Evolutionary conservation across 2,113 vertebrate genomes (phyloP), one percentile per base, ranked within the genome.

Genomic region (Sialia sialis): DNA sequence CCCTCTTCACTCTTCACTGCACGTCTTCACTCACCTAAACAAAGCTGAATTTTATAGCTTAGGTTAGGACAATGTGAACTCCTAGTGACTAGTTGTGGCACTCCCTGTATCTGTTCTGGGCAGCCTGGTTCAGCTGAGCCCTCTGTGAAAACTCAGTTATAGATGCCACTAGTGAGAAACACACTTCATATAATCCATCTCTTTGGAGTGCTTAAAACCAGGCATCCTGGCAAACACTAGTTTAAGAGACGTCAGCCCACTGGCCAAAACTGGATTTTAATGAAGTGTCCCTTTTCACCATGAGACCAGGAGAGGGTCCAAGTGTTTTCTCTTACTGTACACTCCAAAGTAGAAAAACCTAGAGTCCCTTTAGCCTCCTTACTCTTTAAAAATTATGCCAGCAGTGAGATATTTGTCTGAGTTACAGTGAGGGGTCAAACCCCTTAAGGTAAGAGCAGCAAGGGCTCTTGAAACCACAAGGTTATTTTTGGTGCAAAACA

Each of bases 21-120:
- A 1, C 7, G 4, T 55, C 29, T 75, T 63, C 76, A 32, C 4
- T 95, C 64, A 91, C 86, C 84, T 94, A 72, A 97, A 78, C 49
- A 79, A 30, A 90, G 78, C 4, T 52, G 74, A 48, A 91, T 94
- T 93, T 88, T 84, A 92, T 85, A 92, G 54, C 67, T 96, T 91
- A 94, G 90, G 66, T 95, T 90, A 96, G 83, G 78, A 92, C 58
- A 91, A 78, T 2, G 15, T 63, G 90, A 95, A 66, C 64, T 92
- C 63, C 55, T 63, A 87, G 58, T 38, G 79, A 86, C 70, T 90
- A 90, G 82, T 83, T 87, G 73, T 21, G 13, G n/a, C 54, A 64
- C 78, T 80, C 82, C 91, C 85, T 87, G 39, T 92, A 68, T 59
- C 46, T 17, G 58, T 48, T 83, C 74, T 79, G 12, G 16, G 52